These are phyloP conservation scores for Orussus abietinus DNA, from an alignment of 1,140 invertebrate species.

Conservation along the genomic window DNA sequence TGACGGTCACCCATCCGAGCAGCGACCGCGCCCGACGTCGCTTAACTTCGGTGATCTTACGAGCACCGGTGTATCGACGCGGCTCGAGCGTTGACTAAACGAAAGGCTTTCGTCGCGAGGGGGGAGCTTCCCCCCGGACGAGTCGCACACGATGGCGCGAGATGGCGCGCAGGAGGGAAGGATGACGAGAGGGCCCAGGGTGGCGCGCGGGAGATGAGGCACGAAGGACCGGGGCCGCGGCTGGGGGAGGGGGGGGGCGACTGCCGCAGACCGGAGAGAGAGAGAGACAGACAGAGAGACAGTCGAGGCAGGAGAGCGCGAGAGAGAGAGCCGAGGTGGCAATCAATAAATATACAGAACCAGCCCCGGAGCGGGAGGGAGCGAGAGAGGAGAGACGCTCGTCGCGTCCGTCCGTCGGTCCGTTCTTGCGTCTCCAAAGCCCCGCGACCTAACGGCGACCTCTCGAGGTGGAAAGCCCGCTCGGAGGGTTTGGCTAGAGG, in stretches of 20 bases:
- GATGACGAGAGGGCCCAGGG: conserved; percentile 13
- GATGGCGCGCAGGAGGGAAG: background rate
- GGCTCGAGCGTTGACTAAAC: too few relatives aligned
- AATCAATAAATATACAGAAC: conserved; percentile 56
- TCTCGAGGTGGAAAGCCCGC: conserved; percentile 2
- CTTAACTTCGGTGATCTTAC: too few relatives aligned
- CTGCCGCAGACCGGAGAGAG: conserved; percentile 35
- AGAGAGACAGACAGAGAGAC: too few relatives aligned
- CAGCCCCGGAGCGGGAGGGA: conserved; percentile 19
- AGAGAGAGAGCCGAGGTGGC: conserved; percentile 49
- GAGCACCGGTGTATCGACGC: too few relatives aligned
- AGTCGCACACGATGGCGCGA: too few relatives aligned
- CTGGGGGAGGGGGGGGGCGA: conserved; percentile 2
- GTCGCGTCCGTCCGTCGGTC: conserved; percentile 22
- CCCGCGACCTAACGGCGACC: conserved; percentile 24
- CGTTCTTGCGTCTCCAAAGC: conserved; percentile 33
- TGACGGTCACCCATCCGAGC: too few relatives aligned
- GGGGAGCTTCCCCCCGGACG: too few relatives aligned
- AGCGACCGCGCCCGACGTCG: too few relatives aligned
- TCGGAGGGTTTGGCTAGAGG: conserved; percentile 8
- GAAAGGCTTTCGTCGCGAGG: too few relatives aligned
- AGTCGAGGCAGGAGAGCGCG: too few relatives aligned
- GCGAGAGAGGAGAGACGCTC: conserved; percentile 13
- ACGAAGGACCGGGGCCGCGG: conserved; percentile 2
- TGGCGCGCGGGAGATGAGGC: conserved; percentile 10